phyloP scores from a whole-genome alignment of 2,888 invertebrate species.

The Nezara viridula region DNA sequence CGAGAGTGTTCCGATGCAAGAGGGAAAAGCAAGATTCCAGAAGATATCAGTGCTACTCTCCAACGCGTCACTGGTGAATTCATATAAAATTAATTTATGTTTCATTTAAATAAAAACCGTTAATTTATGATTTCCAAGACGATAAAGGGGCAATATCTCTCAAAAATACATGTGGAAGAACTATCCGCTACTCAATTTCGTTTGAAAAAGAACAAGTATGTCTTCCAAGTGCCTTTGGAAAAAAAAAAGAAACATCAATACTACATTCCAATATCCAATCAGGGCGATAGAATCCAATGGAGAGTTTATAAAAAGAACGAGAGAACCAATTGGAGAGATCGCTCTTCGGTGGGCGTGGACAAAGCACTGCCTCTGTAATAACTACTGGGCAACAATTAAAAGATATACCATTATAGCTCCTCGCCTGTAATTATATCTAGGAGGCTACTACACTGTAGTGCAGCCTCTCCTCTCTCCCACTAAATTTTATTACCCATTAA shows the following conservation, averaged over 20 bases:
- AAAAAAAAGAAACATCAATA: neutral
- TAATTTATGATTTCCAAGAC: too few species aligned
- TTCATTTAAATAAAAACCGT: too few species aligned
- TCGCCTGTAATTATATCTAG: neutral
- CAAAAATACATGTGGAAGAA: too few species aligned
- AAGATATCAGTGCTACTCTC: too few species aligned
- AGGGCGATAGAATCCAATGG: conserved; percentile 19
- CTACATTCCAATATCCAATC: conserved; percentile 20
- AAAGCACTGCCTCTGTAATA: conserved; percentile 9
- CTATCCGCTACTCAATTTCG: neutral
- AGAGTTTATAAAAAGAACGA: neutral
- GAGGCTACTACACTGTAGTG: neutral
- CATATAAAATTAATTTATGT: too few species aligned
- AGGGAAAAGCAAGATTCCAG: too few species aligned
- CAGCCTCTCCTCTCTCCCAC: neutral
- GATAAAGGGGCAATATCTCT: too few species aligned
- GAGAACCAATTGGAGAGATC: conserved; percentile 24
- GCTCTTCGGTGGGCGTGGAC: neutral
- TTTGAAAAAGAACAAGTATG: neutral
- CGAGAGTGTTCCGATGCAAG: too few species aligned
- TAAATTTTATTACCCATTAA: neutral
- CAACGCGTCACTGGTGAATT: too few species aligned
- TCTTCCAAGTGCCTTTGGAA: neutral
- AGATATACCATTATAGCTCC: neutral
- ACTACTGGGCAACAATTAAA: conserved; percentile 8